Evolutionary conservation across 2,888 invertebrate genomes (phyloP).

Genomic region (Rhogogaster chlorosoma): DNA sequence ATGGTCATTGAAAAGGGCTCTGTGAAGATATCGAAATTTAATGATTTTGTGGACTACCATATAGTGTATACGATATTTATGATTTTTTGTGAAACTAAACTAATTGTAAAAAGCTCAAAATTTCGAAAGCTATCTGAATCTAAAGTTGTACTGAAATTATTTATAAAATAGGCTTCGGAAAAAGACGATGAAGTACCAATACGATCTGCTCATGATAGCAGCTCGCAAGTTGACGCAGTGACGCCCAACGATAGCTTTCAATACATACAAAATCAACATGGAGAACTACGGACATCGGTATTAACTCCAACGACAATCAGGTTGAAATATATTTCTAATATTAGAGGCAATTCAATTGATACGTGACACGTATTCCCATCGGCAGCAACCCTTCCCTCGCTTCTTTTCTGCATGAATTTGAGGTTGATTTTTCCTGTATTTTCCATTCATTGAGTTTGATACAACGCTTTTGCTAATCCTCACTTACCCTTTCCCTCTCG

Average conservation of each 20-base stretch:
- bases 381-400: neutral
- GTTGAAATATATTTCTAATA: slow-evolving; percentile 61
- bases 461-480: neutral
- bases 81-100: neutral
- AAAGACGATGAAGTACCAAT: slow-evolving; percentile 66
- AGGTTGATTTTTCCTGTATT: neutral
- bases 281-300: slow-evolving; percentile 93
- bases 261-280: slow-evolving; percentile 73
- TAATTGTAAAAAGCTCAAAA: neutral
- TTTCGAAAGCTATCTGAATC: neutral
- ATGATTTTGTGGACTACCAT: neutral
- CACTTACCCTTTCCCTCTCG: neutral
- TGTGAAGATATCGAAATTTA: neutral
- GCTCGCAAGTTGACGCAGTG: slow-evolving; percentile 66
- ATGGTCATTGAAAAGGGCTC: neutral
- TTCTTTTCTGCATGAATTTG: neutral
- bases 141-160: neutral
- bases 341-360: neutral
- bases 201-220: slow-evolving; percentile 69
- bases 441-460: neutral
- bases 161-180: slow-evolving; percentile 66
- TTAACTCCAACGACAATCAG: slow-evolving; percentile 94
- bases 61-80: neutral
- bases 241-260: slow-evolving; percentile 71
- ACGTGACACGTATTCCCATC: neutral